A percentile compares a stretch with the other conserved stretches of the same genome.
Evolutionary conservation across 1,140 invertebrate genomes (phyloP).

Genomic region (Anthonomus grandis): DNA sequence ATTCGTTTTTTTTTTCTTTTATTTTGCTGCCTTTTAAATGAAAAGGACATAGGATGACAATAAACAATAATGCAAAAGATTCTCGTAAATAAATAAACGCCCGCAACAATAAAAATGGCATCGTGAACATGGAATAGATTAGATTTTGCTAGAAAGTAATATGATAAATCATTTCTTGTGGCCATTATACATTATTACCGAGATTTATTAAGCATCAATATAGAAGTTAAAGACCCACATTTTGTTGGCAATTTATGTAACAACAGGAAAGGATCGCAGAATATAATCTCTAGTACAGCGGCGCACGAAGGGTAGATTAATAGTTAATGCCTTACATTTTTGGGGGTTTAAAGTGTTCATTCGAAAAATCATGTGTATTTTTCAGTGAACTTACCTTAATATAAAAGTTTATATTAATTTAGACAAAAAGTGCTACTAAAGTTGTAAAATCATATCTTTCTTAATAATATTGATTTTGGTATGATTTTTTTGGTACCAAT

Average conservation of each 20-base stretch:
- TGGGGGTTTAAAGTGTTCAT: too few species aligned
- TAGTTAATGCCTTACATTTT: too few species aligned
- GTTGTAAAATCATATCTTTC: too few species aligned
- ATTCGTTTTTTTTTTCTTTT: background rate
- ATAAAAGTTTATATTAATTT: too few species aligned
- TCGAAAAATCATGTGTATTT: too few species aligned
- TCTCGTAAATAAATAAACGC: background rate
- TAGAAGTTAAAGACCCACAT: constrained; percentile 20
- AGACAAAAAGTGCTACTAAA: too few species aligned
- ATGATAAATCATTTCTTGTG: constrained; percentile 19
- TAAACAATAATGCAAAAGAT: background rate
- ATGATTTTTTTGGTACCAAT: too few species aligned
- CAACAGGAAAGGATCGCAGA: constrained; percentile 13
- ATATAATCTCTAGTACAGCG: constrained; percentile 7
- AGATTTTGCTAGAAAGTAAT: constrained; percentile 18
- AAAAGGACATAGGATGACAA: too few species aligned
- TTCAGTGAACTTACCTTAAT: too few species aligned
- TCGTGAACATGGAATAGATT: constrained; percentile 23
- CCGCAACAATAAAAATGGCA: background rate
- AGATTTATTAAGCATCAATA: constrained; percentile 22
- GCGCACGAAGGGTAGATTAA: too few species aligned
- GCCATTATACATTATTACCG: constrained; percentile 21
- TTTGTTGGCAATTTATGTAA: constrained; percentile 17
- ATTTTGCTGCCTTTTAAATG: background rate
- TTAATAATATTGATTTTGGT: too few species aligned